phyloP scores from a whole-genome alignment of 2,797 vertebrate species.

The Rachycentron canadum region DNA sequence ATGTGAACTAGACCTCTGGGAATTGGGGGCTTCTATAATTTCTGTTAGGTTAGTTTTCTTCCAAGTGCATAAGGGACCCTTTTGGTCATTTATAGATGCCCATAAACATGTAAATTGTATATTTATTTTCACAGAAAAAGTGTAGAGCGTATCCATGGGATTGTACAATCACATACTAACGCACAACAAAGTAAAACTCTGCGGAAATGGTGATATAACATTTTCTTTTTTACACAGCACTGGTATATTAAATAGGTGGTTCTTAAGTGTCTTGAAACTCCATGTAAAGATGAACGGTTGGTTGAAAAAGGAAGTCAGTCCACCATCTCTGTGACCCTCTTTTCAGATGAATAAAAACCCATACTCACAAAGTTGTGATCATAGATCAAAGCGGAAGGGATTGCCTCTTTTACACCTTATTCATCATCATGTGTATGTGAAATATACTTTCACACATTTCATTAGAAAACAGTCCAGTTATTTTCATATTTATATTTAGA shows the following conservation, averaged over 20 bases:
- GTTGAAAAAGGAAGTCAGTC: conserved; percentile 7
- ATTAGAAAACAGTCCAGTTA: conserved; percentile 21
- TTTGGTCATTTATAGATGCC: conserved; percentile 63
- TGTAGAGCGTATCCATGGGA: conserved; percentile 48
- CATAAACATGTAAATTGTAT: conserved; percentile 68
- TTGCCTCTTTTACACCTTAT: background rate
- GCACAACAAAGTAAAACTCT: conserved; percentile 44
- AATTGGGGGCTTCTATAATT: conserved; percentile 54
- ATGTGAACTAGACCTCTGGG: conserved; percentile 69
- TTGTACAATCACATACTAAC: conserved; percentile 71
- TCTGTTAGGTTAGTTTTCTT: conserved; percentile 54
- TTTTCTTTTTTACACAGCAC: conserved; percentile 10
- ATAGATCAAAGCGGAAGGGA: conserved; percentile 21
- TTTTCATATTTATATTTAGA: conserved; percentile 27
- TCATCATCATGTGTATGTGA: conserved; percentile 17
- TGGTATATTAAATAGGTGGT: conserved; percentile 29
- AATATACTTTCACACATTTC: conserved; percentile 32
- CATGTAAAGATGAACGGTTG: conserved; percentile 30
- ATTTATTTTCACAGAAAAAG: conserved; percentile 73
- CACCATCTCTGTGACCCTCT: conserved; percentile 27
- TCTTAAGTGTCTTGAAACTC: conserved; percentile 25
- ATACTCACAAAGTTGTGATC: conserved; percentile 24
- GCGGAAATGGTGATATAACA: conserved; percentile 26
- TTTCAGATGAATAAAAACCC: conserved; percentile 22
- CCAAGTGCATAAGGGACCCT: conserved; percentile 62